Base-by-base conservation (phyloP, 1,140 invertebrate species). In the Leptoteleia sp. region DNA sequence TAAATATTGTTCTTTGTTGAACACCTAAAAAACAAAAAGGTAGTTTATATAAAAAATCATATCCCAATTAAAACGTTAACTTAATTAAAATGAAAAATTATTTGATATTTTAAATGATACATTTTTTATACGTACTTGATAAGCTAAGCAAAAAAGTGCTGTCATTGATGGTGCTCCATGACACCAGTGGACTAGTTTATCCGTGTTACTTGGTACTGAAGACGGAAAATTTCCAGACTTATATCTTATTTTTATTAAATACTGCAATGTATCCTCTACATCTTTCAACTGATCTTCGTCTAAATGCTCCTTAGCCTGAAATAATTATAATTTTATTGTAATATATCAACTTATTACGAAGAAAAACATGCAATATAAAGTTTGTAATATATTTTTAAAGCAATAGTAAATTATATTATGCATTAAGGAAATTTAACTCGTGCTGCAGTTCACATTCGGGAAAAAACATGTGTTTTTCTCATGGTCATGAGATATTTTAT, bases 131-230 rank as follows among this genome's bases (percentile, higher is more conserved):
- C 47, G 13, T 88, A 96, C 96, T 91, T 96, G 89, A 84, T 94
- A 93, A 31, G 96, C 96, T 80, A 92, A 85, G 57, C 91, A 86
- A 80, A 95, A 94, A 54, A 97, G 89, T 82, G 94, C 92, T 9
- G 96, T 91, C 89, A 96, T 94, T 11, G 96, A 97, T 38, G 97
- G 95, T 13, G 96, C 95, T 9, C 97, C 97, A 87, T 98, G 97
- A 91, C 97, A 98, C 97, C 97, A 99, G 78, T 98, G 97, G 1
- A 98, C 93, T 35, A 98, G 91, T 87, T 92, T 93, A 84, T 98
- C 96, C 25, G 87, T 88, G 25, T 89, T 89, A 77, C 92, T 94
- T 9, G 92, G 92, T 0, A 94, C 48, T 0, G 96, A 97, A 0
- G 96, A 97, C 2, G 95, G 95, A 85, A 95, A 95, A 89, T 98